Evolutionary conservation across 2,113 vertebrate species (phyloP).

Genomic region (Delphinus delphis): DNA sequence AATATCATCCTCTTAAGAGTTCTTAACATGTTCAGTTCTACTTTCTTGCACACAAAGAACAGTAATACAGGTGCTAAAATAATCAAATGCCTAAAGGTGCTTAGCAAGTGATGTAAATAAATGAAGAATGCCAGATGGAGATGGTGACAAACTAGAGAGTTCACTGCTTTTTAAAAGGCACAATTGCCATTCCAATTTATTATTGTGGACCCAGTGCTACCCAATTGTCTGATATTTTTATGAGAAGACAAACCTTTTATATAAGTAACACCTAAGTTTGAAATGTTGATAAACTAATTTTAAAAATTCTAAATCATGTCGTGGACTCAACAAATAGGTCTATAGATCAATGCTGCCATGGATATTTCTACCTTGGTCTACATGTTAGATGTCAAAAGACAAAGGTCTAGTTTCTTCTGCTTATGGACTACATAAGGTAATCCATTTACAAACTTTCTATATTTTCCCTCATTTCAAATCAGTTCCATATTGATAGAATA

Average conservation of each 20-base stretch:
- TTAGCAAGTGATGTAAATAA: neutral
- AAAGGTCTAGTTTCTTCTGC: neutral
- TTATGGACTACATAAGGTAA: neutral
- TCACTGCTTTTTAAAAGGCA: neutral
- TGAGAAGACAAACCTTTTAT: neutral
- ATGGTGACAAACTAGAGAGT: neutral
- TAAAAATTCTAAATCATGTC: neutral
- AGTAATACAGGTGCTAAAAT: neutral
- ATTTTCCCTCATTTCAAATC: neutral
- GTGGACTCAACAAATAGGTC: neutral
- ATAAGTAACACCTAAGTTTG: neutral
- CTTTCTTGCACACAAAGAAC: neutral
- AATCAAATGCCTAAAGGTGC: neutral
- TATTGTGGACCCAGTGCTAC: neutral
- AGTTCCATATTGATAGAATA: neutral
- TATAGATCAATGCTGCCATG: neutral
- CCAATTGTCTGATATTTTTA: neutral
- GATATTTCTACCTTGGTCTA: neutral
- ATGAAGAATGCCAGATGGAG: neutral
- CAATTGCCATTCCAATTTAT: neutral
- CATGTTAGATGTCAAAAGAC: neutral
- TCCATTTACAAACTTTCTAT: neutral
- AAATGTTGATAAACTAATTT: neutral
- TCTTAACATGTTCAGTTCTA: neutral
- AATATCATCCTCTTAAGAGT: neutral